phyloP scores from a whole-genome alignment of 2,113 vertebrate genomes.

The Sinocyclocheilus grahami region DNA sequence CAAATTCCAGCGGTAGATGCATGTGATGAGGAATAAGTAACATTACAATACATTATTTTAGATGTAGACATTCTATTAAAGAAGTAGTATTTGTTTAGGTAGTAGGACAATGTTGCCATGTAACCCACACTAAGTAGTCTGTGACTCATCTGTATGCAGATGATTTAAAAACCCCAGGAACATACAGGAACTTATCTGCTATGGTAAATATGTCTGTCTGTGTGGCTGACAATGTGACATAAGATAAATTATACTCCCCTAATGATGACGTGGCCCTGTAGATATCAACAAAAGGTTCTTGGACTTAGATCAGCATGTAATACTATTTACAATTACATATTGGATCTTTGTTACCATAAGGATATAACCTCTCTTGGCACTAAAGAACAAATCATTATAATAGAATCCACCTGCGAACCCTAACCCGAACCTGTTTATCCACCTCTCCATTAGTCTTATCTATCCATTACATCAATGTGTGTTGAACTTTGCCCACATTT shows the following conservation, averaged over 20 bases:
- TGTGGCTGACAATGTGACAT: neutral
- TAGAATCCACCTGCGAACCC: neutral
- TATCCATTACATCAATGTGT: neutral
- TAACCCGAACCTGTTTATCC: neutral
- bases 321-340: neutral
- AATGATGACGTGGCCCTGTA: neutral
- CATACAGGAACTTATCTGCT: neutral
- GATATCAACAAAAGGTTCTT: neutral
- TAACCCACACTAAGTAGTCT: neutral
- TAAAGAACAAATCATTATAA: neutral
- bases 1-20: neutral
- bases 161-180: neutral
- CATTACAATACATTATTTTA: neutral
- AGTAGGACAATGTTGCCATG: neutral
- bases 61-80: neutral
- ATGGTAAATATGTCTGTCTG: neutral
- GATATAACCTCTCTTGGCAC: neutral
- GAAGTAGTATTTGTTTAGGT: neutral
- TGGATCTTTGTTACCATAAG: neutral
- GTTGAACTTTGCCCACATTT: neutral
- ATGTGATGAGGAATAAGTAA: neutral
- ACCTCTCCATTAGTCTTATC: neutral
- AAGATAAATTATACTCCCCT: neutral
- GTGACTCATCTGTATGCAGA: neutral
- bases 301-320: neutral